Evolutionary conservation across 2,888 invertebrate genomes (phyloP).

Genomic region (Bombylius major): DNA sequence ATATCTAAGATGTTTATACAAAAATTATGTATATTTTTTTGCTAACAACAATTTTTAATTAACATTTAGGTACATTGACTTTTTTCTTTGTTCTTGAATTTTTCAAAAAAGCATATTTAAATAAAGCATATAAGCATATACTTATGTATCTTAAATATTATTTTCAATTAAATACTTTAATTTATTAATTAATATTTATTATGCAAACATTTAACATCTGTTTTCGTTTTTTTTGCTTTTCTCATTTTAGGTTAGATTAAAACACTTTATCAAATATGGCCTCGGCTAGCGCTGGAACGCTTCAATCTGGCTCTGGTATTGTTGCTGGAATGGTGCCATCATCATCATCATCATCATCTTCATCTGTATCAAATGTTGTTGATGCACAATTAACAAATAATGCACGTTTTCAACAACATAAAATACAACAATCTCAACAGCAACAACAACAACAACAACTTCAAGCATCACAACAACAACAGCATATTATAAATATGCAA

Average conservation of each 20-base stretch:
- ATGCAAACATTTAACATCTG: too few species aligned
- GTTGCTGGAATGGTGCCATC: conserved; percentile 1
- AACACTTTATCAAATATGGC: conserved; percentile 27
- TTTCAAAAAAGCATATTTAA: too few species aligned
- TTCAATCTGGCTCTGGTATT: conserved; percentile 23
- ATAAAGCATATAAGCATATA: too few species aligned
- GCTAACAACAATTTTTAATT: too few species aligned
- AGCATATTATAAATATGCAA: conserved; percentile 11
- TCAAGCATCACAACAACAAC: conserved; percentile 9
- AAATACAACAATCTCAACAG: conserved; percentile 6
- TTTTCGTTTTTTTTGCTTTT: conserved; percentile 3
- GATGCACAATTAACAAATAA: not conserved
- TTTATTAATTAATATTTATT: too few species aligned
- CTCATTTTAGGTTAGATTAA: conserved; percentile 17
- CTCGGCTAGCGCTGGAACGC: conserved; percentile 36
- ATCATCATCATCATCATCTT: not conserved
- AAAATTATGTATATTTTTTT: too few species aligned
- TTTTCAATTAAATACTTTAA: too few species aligned
- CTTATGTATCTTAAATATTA: too few species aligned
- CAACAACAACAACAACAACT: conserved; percentile 5
- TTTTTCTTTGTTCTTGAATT: too few species aligned
- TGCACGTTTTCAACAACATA: conserved; percentile 8
- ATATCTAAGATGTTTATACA: too few species aligned
- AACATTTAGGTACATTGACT: too few species aligned
- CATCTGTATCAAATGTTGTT: not conserved